Evolutionary conservation across 2,797 vertebrate genomes (phyloP).

Genomic region (Sebastes minor): DNA sequence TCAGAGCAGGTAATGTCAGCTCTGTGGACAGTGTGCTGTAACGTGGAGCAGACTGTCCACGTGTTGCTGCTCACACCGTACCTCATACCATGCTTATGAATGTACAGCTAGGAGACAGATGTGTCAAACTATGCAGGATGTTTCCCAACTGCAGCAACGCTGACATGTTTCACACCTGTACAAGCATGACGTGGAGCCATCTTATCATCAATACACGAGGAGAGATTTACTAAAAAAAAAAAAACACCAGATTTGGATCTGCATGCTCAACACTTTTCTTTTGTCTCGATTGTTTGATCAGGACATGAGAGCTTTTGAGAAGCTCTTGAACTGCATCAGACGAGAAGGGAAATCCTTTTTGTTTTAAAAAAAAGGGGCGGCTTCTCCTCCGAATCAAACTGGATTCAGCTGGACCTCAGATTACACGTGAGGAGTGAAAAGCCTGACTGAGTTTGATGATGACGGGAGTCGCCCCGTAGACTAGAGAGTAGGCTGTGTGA

Average conservation of each 20-base stretch:
- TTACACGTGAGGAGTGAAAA: conserved; percentile 36
- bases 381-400: conserved; percentile 35
- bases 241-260: conserved; percentile 27
- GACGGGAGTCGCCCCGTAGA: conserved; percentile 15
- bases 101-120: conserved; percentile 51
- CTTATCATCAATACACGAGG: conserved; percentile 25
- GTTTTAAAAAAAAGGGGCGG: background rate
- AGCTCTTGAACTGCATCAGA: conserved; percentile 42
- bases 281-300: conserved; percentile 18
- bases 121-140: conserved; percentile 30
- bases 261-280: conserved; percentile 32
- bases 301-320: conserved; percentile 23
- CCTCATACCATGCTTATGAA: conserved; percentile 64
- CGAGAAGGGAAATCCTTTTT: conserved; percentile 16
- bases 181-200: conserved; percentile 45
- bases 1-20: conserved; percentile 23
- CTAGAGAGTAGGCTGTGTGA: conserved; percentile 3
- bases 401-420: conserved; percentile 44
- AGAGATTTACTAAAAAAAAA: background rate
- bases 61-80: conserved; percentile 33
- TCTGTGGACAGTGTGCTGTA: conserved; percentile 16
- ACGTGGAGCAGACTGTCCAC: conserved; percentile 29
- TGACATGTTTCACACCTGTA: conserved; percentile 52
- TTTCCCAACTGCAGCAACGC: conserved; percentile 5
- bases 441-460: conserved; percentile 26